Base-by-base conservation (phyloP, 2,888 invertebrate genomes). In the Brachypalpus laphriformis region DNA sequence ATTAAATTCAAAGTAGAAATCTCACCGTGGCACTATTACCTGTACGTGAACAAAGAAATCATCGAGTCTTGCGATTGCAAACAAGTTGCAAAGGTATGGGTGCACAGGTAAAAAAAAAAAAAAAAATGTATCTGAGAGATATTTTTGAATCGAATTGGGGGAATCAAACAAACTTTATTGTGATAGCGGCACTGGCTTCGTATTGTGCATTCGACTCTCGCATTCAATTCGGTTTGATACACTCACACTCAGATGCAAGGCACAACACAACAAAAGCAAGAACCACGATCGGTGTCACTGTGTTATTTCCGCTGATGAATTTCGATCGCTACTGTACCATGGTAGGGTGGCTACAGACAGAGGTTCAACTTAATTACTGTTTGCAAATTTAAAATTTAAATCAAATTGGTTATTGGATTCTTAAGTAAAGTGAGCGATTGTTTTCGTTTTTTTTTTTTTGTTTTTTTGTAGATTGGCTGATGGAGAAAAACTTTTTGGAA, bases 41-140 rank as follows among this genome's bases (percentile, higher is more conserved):
- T 9, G 9, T 34, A 34, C 11, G 56, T 28, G 54, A 63, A 74
- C 74, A 77, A 77, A 68, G 76, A 57, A 51, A 76, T 37, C 16
- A 25, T 25, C 11, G 16, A 16, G 34, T 49, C 20, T 37, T 37
- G n/a, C 49, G 11, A 31, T 49, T 16, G 7, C n/a, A 31, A 37
- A 3, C 28, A 20, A 11, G 28, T 18, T 65, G 25, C n/a, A 5
- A 25, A 14, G 45, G 70, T 75, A 40, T 25, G 70, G 11, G 75
- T 74, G 59, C 5, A 56, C 81, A 82, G 76, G 82, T 82, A 71
- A 63, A 16, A 45, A 34, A 1, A 59, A 49, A n/a, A 71, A 63
- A 16, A 45, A 34, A 1, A 59, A 49, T 8, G 5, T 40, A 37
- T 34, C 57, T 59, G 42, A 59, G 54, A 81, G 61, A 47, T 11